These are phyloP conservation scores for Grapholita molesta DNA, from an alignment of 1,140 invertebrate genomes.

Conservation along the genomic window DNA sequence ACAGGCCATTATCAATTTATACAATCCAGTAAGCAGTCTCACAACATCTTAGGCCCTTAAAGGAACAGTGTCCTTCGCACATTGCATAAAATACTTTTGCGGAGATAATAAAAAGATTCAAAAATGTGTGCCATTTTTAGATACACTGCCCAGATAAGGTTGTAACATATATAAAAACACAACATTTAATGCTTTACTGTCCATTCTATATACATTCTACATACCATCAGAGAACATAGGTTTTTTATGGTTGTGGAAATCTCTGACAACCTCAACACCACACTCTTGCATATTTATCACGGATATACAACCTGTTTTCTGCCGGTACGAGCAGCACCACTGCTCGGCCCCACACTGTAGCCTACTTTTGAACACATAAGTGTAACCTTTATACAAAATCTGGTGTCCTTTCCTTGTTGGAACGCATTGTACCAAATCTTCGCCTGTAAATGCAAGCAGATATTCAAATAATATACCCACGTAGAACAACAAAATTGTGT, in stretches of 20 bases:
- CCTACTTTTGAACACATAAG: slow-evolving; percentile 66
- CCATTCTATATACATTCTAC: neutral
- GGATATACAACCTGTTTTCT: slow-evolving; percentile 72
- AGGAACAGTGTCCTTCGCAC: too few relatives aligned
- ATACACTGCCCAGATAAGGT: too few relatives aligned
- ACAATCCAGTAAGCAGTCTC: too few relatives aligned
- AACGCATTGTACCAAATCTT: slow-evolving; percentile 66
- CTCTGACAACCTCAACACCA: slow-evolving; percentile 65
- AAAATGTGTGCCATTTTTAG: too few relatives aligned
- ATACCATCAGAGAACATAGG: slow-evolving; percentile 59
- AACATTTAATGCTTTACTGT: neutral
- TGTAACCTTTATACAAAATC: slow-evolving; percentile 67
- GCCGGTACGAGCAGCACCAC: slow-evolving; percentile 66
- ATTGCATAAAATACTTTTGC: too few relatives aligned
- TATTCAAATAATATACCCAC: slow-evolving; percentile 23
- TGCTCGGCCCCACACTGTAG: slow-evolving; percentile 67
- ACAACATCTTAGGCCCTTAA: too few relatives aligned
- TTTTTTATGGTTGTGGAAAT: slow-evolving; percentile 72
- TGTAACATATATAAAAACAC: neutral
- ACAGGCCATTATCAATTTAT: too few relatives aligned
- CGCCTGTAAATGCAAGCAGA: slow-evolving; percentile 51
- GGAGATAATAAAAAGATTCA: too few relatives aligned
- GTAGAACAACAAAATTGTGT: neutral
- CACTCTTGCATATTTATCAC: slow-evolving; percentile 67
- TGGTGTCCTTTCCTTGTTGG: slow-evolving; percentile 69